Evolutionary conservation across 2,113 vertebrate species (phyloP).

Genomic region (Nothoprocta perdicaria): DNA sequence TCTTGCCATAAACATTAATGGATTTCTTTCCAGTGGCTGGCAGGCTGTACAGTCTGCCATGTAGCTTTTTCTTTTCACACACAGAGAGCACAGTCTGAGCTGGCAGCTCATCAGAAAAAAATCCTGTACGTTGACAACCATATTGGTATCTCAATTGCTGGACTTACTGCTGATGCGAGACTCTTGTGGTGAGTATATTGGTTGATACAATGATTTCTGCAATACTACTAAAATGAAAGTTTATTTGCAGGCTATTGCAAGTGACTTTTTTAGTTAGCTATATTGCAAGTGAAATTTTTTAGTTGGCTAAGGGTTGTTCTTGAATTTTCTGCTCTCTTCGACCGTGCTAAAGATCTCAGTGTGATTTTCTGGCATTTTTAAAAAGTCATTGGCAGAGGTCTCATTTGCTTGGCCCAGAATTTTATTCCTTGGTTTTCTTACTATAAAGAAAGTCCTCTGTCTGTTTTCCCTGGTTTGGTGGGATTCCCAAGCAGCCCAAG

Average conservation of each 20-base stretch:
- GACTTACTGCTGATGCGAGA: constrained; percentile 95
- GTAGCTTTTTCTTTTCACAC: constrained; percentile 45
- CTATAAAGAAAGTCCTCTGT: not conserved
- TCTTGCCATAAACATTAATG: constrained; percentile 3
- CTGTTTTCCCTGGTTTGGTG: not conserved
- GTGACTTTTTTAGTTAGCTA: constrained; percentile 3
- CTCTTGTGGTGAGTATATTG: constrained; percentile 88
- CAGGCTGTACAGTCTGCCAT: constrained; percentile 10
- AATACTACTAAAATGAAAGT: constrained; percentile 48
- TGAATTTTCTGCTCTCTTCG: not conserved
- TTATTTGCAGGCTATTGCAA: constrained; percentile 4
- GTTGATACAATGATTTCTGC: not conserved
- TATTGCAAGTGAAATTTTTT: constrained; percentile 3
- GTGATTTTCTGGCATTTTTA: not conserved
- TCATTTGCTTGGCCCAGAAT: constrained; percentile 14
- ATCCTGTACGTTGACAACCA: constrained; percentile 98
- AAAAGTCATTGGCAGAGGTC: not conserved
- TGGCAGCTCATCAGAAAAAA: constrained; percentile 99
- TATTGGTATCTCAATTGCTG: constrained; percentile 96
- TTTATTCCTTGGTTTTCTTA: constrained; percentile 43
- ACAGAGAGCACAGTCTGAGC: constrained; percentile 96
- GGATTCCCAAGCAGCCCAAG: not conserved
- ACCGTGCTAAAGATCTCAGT: constrained; percentile 21
- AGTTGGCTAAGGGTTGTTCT: constrained; percentile 8
- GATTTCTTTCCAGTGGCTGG: constrained; percentile 40